Conservation (phyloP, 2,113 vertebrate genomes). For the Typhlomys cinereus region DNA sequence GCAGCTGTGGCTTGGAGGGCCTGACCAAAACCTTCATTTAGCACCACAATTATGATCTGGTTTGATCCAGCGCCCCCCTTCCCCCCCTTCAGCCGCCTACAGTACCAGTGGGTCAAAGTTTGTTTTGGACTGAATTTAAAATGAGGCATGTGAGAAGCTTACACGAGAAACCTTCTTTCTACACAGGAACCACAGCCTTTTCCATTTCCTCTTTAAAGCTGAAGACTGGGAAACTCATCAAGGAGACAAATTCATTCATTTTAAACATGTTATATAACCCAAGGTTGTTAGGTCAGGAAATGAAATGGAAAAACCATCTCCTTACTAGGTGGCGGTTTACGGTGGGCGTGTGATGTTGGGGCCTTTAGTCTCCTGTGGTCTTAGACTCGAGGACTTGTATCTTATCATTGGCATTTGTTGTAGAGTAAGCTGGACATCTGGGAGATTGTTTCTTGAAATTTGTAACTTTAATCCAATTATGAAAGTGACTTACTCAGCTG, state of each 20-base stretch:
- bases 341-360: constrained; percentile 34
- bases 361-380: constrained; percentile 36
- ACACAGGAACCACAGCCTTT: constrained; percentile 77
- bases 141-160: constrained; percentile 74
- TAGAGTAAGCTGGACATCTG: not conserved
- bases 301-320: constrained; percentile 83
- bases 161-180: constrained; percentile 63
- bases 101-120: constrained; percentile 57
- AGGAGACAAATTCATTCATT: constrained; percentile 79
- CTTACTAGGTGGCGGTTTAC: constrained; percentile 53
- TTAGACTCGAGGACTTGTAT: constrained; percentile 40
- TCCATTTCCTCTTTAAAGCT: constrained; percentile 81
- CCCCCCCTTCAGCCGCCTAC: constrained; percentile 47
- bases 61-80: not conserved
- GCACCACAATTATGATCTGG: constrained; percentile 2
- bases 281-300: constrained; percentile 77
- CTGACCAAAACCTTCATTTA: not conserved
- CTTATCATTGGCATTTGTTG: constrained; percentile 1
- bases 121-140: constrained; percentile 65
- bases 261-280: constrained; percentile 76
- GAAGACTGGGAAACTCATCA: constrained; percentile 85
- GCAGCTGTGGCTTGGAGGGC: not conserved
- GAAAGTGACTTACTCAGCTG: constrained; percentile 29
- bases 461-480: not conserved
- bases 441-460: constrained; percentile 27